A percentile compares a stretch with the other conserved stretches of the same genome.
These are phyloP conservation scores for Nothoprocta perdicaria DNA, from an alignment of 2,113 vertebrate species.

Conservation along the genomic window DNA sequence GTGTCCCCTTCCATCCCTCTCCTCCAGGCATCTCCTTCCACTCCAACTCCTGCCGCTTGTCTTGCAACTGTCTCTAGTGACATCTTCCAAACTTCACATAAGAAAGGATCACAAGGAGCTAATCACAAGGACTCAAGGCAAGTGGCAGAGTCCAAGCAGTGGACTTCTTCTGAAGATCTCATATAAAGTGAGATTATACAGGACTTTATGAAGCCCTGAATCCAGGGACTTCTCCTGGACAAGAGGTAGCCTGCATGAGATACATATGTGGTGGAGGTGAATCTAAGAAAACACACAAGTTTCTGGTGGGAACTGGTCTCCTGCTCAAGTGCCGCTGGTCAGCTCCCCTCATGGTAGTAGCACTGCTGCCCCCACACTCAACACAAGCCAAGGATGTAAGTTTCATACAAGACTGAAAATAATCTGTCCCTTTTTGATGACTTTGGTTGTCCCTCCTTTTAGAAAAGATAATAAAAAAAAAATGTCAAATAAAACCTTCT, in stretches of 20 bases:
- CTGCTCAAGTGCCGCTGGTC: not conserved
- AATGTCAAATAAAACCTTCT: not conserved
- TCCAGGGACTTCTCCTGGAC: not conserved
- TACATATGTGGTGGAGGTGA: not conserved
- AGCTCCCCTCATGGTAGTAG: not conserved
- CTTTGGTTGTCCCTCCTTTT: not conserved
- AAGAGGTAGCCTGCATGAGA: not conserved
- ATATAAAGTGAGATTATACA: not conserved
- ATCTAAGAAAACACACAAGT: not conserved
- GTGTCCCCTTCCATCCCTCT: not conserved
- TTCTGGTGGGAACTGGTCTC: not conserved
- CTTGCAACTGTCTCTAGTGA: fast-evolving
- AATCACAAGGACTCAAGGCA: not conserved
- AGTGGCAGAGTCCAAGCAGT: not conserved
- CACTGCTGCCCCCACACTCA: not conserved
- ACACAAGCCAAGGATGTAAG: not conserved
- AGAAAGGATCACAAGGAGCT: not conserved
- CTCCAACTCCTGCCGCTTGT: not conserved
- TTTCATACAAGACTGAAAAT: not conserved
- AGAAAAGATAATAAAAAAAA: conserved; percentile 27
- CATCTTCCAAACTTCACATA: not conserved
- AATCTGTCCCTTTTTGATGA: not conserved
- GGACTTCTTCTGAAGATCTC: not conserved
- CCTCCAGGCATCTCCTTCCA: not conserved
- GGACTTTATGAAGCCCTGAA: not conserved